A percentile compares a stretch with the other conserved stretches of the same genome.
Conservation (phyloP, 2,113 vertebrate species). For the Hippocampus mohnikei region DNA sequence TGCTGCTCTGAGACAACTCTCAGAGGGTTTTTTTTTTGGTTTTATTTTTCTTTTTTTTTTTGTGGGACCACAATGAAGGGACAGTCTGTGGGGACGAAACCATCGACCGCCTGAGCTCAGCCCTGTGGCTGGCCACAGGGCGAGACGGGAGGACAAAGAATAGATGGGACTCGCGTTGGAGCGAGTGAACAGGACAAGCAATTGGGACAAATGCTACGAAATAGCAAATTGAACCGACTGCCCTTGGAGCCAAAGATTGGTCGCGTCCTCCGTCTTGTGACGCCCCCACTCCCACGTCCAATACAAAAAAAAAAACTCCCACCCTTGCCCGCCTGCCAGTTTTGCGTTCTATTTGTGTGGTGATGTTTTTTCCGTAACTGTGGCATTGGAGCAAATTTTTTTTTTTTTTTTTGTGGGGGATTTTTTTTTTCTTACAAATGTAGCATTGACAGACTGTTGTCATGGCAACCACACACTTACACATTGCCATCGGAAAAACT, state of each 20-base stretch:
- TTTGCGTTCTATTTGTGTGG: conserved; percentile 48
- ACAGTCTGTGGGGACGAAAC: conserved; percentile 59
- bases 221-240: conserved; percentile 27
- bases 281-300: background rate
- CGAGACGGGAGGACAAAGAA: conserved; percentile 18
- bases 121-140: conserved; percentile 72
- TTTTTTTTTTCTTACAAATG: conserved; percentile 43
- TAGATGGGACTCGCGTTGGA: background rate
- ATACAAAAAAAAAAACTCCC: too few relatives aligned
- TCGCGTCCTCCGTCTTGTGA: conserved; percentile 49
- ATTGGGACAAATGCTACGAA: conserved; percentile 23
- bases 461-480: conserved; percentile 26
- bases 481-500: conserved; percentile 11
- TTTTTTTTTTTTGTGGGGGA: conserved; percentile 8
- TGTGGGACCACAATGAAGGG: conserved; percentile 59
- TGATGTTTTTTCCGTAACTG: conserved; percentile 44
- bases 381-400: conserved; percentile 45
- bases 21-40: conserved; percentile 15
- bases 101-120: conserved; percentile 45
- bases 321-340: conserved; percentile 34
- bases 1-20: conserved; percentile 61
- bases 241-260: conserved; percentile 70
- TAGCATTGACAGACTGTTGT: conserved; percentile 62
- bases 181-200: background rate
- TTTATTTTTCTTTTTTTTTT: background rate